A percentile compares a stretch with the other conserved stretches of the same genome.
These are phyloP conservation scores for Lepilemur septentrionalis DNA, from an alignment of 2,797 vertebrate species.

Conservation along the genomic window DNA sequence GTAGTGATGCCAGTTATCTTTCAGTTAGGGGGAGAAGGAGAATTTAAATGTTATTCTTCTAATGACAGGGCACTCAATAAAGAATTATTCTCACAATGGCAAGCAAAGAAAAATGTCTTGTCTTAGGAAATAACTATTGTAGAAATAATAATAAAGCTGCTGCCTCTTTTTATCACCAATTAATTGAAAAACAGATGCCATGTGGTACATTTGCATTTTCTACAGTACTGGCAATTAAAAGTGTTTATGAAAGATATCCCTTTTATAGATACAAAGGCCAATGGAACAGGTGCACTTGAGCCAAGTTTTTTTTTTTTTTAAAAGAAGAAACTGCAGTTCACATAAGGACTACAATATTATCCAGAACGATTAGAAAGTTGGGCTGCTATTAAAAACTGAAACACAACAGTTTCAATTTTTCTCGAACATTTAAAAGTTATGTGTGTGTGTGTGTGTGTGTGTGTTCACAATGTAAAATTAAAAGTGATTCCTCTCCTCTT, in stretches of 20 bases:
- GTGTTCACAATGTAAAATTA: background rate
- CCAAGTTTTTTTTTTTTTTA: background rate
- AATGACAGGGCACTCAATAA: background rate
- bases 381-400: background rate
- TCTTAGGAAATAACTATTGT: constrained; percentile 56
- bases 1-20: background rate
- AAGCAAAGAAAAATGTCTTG: constrained; percentile 23
- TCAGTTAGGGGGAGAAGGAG: background rate
- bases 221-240: constrained; percentile 48
- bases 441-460: background rate
- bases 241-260: constrained; percentile 48
- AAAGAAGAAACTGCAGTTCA: constrained; percentile 6
- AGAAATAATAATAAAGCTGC: constrained; percentile 63
- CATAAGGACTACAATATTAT: constrained; percentile 32
- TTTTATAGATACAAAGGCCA: constrained; percentile 60
- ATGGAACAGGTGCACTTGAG: constrained; percentile 52
- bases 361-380: background rate
- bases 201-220: constrained; percentile 63
- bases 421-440: background rate
- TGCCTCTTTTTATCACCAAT: constrained; percentile 63
- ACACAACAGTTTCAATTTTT: constrained; percentile 20
- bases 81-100: constrained; percentile 7
- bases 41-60: background rate
- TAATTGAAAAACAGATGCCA: constrained; percentile 64
- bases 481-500: background rate